Percentiles rank a stretch among this genome's conserved stretches.
These are phyloP conservation scores for Zygaena filipendulae DNA, from an alignment of 2,888 invertebrate species.

Conservation along the genomic window DNA sequence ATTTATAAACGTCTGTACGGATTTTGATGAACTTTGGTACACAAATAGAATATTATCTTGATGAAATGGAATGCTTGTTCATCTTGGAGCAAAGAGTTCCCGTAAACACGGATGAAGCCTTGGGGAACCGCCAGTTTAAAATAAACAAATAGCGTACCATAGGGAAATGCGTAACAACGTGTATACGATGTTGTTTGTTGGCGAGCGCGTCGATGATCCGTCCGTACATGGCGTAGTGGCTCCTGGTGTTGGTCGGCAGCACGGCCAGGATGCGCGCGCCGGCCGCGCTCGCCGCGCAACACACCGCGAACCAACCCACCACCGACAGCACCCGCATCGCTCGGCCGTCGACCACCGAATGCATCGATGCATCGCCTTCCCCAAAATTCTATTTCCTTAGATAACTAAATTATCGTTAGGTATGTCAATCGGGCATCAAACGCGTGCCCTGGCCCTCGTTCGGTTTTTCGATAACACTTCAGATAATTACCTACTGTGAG, in stretches of 20 bases:
- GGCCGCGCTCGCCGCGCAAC: conserved; percentile 28
- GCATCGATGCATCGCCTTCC: conserved; percentile 18
- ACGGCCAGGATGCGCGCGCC: conserved; percentile 54
- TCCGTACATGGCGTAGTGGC: conserved; percentile 65
- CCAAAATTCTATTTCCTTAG: no score
- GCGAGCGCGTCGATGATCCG: conserved; percentile 53
- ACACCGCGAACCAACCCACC: conserved; percentile 30
- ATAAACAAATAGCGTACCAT: no score
- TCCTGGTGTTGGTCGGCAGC: conserved; percentile 61
- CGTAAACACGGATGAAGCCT: not conserved
- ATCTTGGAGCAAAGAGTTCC: no score
- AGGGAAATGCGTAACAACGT: conserved; percentile 56
- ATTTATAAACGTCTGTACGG: no score
- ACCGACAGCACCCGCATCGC: conserved; percentile 56
- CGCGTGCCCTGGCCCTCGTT: conserved; percentile 4
- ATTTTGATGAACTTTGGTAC: no score
- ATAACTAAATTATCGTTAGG: no score
- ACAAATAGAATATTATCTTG: no score
- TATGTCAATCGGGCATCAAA: conserved; percentile 30
- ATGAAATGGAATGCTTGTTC: no score
- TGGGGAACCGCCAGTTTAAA: not conserved
- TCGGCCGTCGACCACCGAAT: conserved; percentile 38
- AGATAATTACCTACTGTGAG: no score
- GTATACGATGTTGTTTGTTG: conserved; percentile 45
- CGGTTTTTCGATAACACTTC: no score